A percentile compares a stretch with the other conserved stretches of the same genome.
phyloP scores from a whole-genome alignment of 2,797 vertebrate genomes.

The Morus bassanus region DNA sequence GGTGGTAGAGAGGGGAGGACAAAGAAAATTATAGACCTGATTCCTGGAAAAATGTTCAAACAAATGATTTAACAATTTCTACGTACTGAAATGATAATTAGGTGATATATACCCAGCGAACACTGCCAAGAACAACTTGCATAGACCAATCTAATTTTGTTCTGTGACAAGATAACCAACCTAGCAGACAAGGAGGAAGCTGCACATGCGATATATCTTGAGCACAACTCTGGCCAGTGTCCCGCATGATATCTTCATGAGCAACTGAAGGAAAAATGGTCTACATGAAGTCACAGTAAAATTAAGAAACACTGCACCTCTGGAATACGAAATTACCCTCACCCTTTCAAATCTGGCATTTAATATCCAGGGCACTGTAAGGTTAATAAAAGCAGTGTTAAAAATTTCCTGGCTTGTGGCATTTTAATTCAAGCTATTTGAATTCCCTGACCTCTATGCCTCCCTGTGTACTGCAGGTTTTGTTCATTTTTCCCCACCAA shows the following conservation, averaged over 20 bases:
- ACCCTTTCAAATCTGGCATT: neutral
- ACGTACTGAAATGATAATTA: neutral
- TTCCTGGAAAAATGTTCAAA: neutral
- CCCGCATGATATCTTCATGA: neutral
- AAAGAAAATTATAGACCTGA: neutral
- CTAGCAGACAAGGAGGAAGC: neutral
- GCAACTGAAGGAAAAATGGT: neutral
- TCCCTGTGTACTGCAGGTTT: neutral
- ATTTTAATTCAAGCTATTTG: constrained; percentile 8
- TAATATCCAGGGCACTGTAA: neutral
- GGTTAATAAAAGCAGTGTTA: constrained; percentile 20
- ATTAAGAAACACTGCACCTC: neutral
- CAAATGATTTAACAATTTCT: neutral
- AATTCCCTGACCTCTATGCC: neutral
- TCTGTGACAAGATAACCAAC: neutral
- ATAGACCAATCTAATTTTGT: neutral
- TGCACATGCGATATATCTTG: fast-evolving
- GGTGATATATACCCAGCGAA: neutral
- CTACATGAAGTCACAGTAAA: neutral
- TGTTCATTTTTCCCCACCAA: neutral
- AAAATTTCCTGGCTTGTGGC: neutral
- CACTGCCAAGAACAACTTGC: neutral
- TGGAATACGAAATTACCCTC: neutral
- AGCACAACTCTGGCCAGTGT: neutral
- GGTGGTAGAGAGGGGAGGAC: neutral